Percentiles rank a stretch among this genome's conserved stretches.
These are phyloP conservation scores for Rhimphoctona megacephalus DNA, from an alignment of 2,888 invertebrate species.

Conservation along the genomic window DNA sequence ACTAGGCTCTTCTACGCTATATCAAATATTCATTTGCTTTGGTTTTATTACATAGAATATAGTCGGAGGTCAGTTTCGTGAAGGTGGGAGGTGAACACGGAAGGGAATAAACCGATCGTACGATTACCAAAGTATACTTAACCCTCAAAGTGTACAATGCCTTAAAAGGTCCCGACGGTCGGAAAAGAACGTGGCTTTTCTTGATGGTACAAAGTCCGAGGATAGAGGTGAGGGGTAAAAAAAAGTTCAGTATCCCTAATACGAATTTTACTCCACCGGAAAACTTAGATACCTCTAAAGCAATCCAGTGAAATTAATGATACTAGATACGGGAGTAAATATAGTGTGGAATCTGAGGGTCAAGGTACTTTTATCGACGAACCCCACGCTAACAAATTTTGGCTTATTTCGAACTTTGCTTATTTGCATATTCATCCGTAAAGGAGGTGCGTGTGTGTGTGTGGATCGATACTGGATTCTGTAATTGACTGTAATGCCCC, in stretches of 20 bases:
- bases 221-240: too few species aligned
- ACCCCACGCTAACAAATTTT: neutral
- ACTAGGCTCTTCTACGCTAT: slow-evolving; percentile 11
- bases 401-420: neutral
- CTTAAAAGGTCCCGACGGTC: too few species aligned
- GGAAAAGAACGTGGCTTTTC: too few species aligned
- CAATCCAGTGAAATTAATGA: too few species aligned
- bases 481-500: slow-evolving; percentile 57
- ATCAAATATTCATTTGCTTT: slow-evolving; percentile 36
- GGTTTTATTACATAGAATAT: slow-evolving; percentile 27
- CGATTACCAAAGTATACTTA: slow-evolving; percentile 19
- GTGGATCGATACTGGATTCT: slow-evolving; percentile 20
- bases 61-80: slow-evolving; percentile 28
- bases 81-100: slow-evolving; percentile 17
- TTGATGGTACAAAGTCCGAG: too few species aligned
- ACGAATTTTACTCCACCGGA: too few species aligned
- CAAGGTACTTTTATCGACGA: slow-evolving; percentile 1
- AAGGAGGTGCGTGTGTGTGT: neutral
- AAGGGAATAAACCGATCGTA: slow-evolving; percentile 5
- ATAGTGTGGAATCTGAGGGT: too few species aligned
- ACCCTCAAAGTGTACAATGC: too few species aligned
- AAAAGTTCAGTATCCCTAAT: too few species aligned
- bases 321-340: too few species aligned
- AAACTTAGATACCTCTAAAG: too few species aligned
- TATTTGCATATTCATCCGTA: slow-evolving; percentile 1